phyloP scores from a whole-genome alignment of 2,797 vertebrate genomes.

The Geotrypetes seraphini region DNA sequence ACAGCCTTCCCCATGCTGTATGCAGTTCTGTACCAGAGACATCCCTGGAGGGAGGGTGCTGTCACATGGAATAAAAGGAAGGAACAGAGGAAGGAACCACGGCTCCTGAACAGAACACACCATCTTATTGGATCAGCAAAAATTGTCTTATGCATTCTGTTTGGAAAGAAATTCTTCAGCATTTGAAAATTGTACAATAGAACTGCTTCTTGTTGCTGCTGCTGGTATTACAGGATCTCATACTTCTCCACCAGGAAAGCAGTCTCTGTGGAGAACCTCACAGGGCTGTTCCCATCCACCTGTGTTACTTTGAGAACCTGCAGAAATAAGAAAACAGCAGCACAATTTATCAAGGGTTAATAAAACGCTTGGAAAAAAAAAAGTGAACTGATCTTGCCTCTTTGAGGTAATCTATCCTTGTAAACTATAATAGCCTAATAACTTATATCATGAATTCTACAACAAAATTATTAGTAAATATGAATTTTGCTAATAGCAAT shows the following conservation, averaged over 20 bases:
- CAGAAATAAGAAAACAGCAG: conserved; percentile 1
- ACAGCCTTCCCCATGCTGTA: too few species aligned
- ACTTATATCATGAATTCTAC: too few species aligned
- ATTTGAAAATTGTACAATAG: conserved; percentile 38
- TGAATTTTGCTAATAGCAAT: too few species aligned
- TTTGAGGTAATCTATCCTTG: too few species aligned
- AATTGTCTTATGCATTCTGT: conserved; percentile 36
- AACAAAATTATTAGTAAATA: too few species aligned
- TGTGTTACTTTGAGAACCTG: conserved; percentile 88
- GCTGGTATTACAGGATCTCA: conserved; percentile 80
- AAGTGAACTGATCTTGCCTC: too few species aligned
- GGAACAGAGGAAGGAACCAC: conserved; percentile 12
- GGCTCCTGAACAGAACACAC: conserved; percentile 22
- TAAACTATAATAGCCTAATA: too few species aligned
- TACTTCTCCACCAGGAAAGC: conserved; percentile 95
- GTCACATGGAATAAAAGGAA: too few species aligned
- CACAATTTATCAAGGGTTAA: too few species aligned
- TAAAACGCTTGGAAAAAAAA: too few species aligned
- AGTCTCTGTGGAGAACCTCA: conserved; percentile 87
- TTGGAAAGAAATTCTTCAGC: conserved; percentile 39
- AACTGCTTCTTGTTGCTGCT: background rate
- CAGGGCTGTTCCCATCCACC: conserved; percentile 75
- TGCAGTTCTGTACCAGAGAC: conserved; percentile 35
- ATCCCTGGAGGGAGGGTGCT: conserved; percentile 33
- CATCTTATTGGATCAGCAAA: conserved; percentile 10